Conservation (phyloP, 2,888 invertebrate species). For the Scrobipalpa costella region DNA sequence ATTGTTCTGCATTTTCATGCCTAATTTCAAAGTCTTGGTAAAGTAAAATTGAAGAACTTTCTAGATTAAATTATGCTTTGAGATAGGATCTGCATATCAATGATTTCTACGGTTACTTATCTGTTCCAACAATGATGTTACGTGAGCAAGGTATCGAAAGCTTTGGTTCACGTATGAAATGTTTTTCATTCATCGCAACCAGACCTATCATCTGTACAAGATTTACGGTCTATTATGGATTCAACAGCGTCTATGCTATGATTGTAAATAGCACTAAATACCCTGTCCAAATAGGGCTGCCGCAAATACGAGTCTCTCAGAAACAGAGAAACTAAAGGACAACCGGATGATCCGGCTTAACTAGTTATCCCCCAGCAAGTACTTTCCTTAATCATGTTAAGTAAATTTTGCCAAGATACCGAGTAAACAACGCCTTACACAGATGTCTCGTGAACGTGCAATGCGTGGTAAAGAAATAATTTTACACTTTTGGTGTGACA, state of each 20-base stretch:
- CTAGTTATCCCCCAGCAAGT: neutral
- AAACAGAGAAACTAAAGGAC: constrained; percentile 15
- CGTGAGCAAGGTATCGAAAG: constrained; percentile 19
- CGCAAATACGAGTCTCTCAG: neutral
- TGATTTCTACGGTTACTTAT: neutral
- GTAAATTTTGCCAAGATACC: neutral
- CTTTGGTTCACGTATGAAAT: constrained; percentile 1
- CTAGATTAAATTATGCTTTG: neutral
- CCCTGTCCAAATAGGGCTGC: constrained; percentile 18
- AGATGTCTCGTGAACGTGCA: neutral
- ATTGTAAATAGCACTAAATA: constrained; percentile 26
- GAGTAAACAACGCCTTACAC: constrained; percentile 29
- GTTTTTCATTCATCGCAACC: constrained; percentile 22
- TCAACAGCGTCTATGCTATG: constrained; percentile 21
- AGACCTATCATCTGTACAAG: constrained; percentile 22
- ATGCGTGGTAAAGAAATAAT: neutral
- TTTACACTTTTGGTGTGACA: neutral
- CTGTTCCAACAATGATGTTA: neutral
- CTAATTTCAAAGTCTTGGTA: constrained; percentile 11
- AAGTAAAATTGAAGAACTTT: constrained; percentile 1
- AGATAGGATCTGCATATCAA: constrained; percentile 3
- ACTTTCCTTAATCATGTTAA: constrained; percentile 17
- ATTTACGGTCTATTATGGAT: constrained; percentile 26
- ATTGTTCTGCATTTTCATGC: constrained; percentile 15
- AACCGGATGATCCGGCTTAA: constrained; percentile 15